Evolutionary conservation across 1,140 invertebrate genomes (phyloP), one percentile per base, ranked within the genome.

Genomic region (Lethocerus indicus): DNA sequence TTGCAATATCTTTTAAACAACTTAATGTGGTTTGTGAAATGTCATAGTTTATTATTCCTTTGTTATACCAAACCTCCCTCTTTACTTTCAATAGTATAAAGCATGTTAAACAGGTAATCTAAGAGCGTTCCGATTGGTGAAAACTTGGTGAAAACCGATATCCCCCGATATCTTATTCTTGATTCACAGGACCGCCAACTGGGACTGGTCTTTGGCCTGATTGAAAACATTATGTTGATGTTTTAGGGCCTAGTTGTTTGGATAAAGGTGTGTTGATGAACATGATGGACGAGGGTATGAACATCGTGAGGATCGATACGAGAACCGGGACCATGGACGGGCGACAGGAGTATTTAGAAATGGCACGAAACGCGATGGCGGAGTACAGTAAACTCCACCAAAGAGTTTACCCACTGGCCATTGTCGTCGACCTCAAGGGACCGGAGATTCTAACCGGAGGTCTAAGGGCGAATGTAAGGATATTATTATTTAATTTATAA

Each of bases 231-330:
- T 2, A 28, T 47, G 7, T 28, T 14, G 3, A 28, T 16, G 14
- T 32, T 2, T 26, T 20, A 51, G 43, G 50, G 2, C 32, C 46
- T 6, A 40, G 14, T 3, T 46, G n/a, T 21, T 42, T 27, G 39
- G 37, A 43, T 5, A 24, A 43, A 16, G 45, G 46, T 2, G 28
- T 40, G 9, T 27, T 53, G 4, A 37, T 23, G 6, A 9, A 50
- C 1, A 54, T 54, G 53, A 37, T 54, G 14, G 45, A 48, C 16
- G 29, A 26, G 9, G 53, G 53, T 3, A 54, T 52, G 49, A 9
- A 9, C 21, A 43, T 37, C 13, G 43, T 41, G 2, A n/a, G 53
- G 27, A 36, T 54, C 14, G 50, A 54, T 40, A 51, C 52, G 49
- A 24, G 13, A 1, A 26, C n/a, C 0, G 43, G 42, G 13, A 39